Percentiles rank a stretch among this genome's conserved stretches.
These are phyloP conservation scores for Drosophila infuscata DNA, from an alignment of 2,888 invertebrate genomes.

Conservation along the genomic window DNA sequence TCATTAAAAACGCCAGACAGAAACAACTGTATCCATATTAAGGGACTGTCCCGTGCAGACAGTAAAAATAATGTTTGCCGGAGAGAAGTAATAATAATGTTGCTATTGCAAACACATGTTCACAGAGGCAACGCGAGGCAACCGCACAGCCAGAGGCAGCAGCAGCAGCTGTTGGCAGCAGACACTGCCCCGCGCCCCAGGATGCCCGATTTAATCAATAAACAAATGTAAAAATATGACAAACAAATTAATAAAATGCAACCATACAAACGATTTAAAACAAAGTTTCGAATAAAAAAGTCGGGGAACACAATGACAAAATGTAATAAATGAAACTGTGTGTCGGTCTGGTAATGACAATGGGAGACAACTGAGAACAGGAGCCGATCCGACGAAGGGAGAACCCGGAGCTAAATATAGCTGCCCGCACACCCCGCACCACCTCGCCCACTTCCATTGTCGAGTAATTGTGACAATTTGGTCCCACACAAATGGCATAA, in stretches of 20 bases:
- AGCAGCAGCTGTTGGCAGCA: conserved; percentile 55
- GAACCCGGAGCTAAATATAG: conserved; percentile 60
- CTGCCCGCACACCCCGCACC: conserved; percentile 5
- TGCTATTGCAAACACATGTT: conserved; percentile 73
- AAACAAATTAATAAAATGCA: conserved; percentile 82
- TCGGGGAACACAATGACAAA: conserved; percentile 56
- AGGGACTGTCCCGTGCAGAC: conserved; percentile 3
- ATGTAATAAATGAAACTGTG: conserved; percentile 70
- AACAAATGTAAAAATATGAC: conserved; percentile 80
- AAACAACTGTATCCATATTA: conserved; percentile 21
- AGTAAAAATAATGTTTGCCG: conserved; percentile 50
- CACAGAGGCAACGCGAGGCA: conserved; percentile 46
- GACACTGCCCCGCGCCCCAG: conserved; percentile 41
- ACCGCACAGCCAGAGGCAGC: conserved; percentile 34
- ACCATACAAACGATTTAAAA: conserved; percentile 42
- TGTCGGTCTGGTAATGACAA: conserved; percentile 35
- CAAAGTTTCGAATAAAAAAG: conserved; percentile 21
- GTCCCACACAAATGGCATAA: conserved; percentile 73
- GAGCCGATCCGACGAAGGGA: conserved; percentile 8
- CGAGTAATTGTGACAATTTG: conserved; percentile 74
- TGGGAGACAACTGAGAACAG: conserved; percentile 26
- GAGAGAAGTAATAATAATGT: conserved; percentile 57
- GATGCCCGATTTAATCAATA: conserved; percentile 78
- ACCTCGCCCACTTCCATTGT: conserved; percentile 18
- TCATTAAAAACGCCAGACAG: conserved; percentile 57